Percentiles rank a stretch among this genome's conserved stretches.
These are phyloP conservation scores for Notocelia uddmanniana DNA, from an alignment of 2,888 invertebrate genomes.

Conservation along the genomic window DNA sequence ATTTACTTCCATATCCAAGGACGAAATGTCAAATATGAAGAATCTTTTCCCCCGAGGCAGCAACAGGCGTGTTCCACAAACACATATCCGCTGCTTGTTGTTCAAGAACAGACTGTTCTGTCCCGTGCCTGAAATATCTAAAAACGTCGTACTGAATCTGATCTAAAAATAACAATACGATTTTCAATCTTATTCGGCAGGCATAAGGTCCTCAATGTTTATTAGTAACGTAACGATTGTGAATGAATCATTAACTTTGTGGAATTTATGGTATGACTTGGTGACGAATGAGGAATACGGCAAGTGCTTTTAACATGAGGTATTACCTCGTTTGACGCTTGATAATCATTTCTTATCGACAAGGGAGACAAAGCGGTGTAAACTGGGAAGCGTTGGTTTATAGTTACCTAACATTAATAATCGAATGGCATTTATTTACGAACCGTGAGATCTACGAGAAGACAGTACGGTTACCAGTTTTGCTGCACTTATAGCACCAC, in stretches of 20 bases:
- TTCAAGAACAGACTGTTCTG: slow-evolving; percentile 32
- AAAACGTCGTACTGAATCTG: slow-evolving; percentile 14
- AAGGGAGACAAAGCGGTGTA: too few relatives aligned
- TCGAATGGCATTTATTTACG: too few relatives aligned
- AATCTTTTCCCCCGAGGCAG: neutral
- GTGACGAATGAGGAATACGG: neutral
- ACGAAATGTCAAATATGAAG: neutral
- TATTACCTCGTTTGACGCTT: neutral
- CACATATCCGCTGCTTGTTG: slow-evolving; percentile 37
- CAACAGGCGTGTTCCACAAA: slow-evolving; percentile 33
- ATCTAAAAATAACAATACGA: slow-evolving; percentile 16
- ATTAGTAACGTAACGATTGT: neutral
- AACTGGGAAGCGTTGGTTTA: too few relatives aligned
- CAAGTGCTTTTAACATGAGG: neutral
- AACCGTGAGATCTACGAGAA: too few relatives aligned
- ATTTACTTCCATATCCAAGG: too few relatives aligned
- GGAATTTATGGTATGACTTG: slow-evolving; percentile 24
- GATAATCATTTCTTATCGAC: neutral
- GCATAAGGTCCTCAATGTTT: neutral
- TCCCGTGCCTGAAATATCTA: slow-evolving; percentile 28
- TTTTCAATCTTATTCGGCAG: neutral
- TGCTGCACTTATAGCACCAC: too few relatives aligned
- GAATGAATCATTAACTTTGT: slow-evolving; percentile 13
- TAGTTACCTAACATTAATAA: too few relatives aligned
- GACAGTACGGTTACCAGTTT: too few relatives aligned